Conservation (phyloP, 2,888 invertebrate genomes). For the Harmothoe impar region DNA sequence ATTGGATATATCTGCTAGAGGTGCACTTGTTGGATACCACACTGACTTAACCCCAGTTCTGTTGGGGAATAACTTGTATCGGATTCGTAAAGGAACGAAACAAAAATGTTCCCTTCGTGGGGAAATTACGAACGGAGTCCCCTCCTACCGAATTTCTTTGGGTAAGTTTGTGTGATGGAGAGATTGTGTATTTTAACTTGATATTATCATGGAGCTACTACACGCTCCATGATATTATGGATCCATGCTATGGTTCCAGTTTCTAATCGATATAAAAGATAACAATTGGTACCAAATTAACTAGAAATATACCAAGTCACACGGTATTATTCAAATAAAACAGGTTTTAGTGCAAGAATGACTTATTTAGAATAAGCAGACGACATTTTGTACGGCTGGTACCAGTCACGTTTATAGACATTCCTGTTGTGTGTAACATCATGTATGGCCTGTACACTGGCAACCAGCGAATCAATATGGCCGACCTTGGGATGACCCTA, state of each 20-base stretch:
- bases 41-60: neutral
- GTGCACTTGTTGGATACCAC: neutral
- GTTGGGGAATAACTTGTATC: neutral
- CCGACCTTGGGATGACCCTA: neutral
- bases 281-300: too few species aligned
- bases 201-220: neutral
- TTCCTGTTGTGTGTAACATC: too few species aligned
- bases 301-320: too few species aligned
- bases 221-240: too few species aligned
- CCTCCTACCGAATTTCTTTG: conserved; percentile 35
- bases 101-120: conserved; percentile 57
- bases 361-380: too few species aligned
- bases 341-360: neutral
- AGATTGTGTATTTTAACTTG: neutral
- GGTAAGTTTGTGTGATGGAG: conserved; percentile 46
- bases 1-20: neutral
- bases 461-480: neutral
- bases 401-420: too few species aligned
- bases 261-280: too few species aligned
- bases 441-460: neutral
- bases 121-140: conserved; percentile 61
- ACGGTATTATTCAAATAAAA: too few species aligned
- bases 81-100: neutral
- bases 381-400: neutral
- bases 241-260: too few species aligned